Evolutionary conservation across 2,113 vertebrate genomes (phyloP), one percentile per base, ranked within the genome.

Genomic region (Brachionichthys hirsutus): DNA sequence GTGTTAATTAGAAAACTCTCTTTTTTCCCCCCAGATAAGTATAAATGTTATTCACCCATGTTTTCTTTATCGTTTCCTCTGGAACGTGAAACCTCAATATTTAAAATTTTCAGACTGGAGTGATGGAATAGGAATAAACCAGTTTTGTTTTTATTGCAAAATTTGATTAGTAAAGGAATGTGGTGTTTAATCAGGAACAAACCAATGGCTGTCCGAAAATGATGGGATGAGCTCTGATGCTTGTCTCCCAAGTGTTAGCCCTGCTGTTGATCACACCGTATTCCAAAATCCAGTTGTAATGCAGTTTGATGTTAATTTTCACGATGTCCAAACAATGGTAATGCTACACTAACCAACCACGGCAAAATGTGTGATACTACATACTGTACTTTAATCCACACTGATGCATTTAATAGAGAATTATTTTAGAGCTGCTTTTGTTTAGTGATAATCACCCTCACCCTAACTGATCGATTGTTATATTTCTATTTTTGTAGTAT

Each of bases 401-500:
- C 15, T 22, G 15, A 62, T 14, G 40, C 56, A 38, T 43, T 35
- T 20, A 54, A 12, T 6, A 52, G 34, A 22, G 49, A 24, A 42
- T 56, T 13, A 17, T 68, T 72, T 43, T 68, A 56, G 16, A 57
- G 52, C 20, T 35, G 20, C 17, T 14, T 47, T 60, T 44, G n/a
- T 9, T 57, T 46, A 54, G 58, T 52, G 24, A 41, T 62, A 50
- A 44, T 34, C 44, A 60, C 35, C 6, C 12, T 51, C n/a, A 54
- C 16, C 22, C 14, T 35, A 56, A 50, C 56, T 42, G 47, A 59
- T 41, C 20, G 54, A 54, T 55, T 62, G 30, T 53, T 53, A 12
- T 8, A 8, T 62, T 56, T 75, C 44, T 83, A 70, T 73, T 78
- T 80, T 82, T 82, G 22, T 78, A 75, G 54, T 45, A 69, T 36